phyloP scores from a whole-genome alignment of 2,113 vertebrate genomes.

The Galemys pyrenaicus region DNA sequence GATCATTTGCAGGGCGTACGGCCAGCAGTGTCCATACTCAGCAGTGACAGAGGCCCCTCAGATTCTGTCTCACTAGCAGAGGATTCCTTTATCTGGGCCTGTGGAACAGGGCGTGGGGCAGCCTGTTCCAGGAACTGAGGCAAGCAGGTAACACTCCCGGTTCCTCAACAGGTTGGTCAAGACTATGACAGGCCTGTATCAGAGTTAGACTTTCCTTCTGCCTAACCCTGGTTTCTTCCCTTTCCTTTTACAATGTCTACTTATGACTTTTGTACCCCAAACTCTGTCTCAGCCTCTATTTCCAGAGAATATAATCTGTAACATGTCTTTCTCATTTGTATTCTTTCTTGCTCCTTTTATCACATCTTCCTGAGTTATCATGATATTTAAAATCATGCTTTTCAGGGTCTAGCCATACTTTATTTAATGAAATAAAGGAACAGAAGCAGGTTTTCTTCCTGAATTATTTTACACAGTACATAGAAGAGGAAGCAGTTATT shows the following conservation, averaged over 20 bases:
- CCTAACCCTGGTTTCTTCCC: neutral
- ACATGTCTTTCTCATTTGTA: neutral
- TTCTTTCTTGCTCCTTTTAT: conserved; percentile 40
- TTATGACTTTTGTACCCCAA: neutral
- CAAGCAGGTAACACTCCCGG: neutral
- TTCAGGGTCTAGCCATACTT: neutral
- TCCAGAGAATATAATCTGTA: neutral
- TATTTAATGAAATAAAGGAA: conserved; percentile 39
- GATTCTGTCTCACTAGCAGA: neutral
- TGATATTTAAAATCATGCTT: neutral
- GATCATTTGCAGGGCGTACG: neutral
- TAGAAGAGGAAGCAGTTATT: neutral
- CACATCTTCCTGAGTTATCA: conserved; percentile 10
- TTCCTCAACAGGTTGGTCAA: neutral
- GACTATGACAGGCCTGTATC: neutral
- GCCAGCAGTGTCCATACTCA: neutral
- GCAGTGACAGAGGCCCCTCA: too few relatives aligned
- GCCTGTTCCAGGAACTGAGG: neutral
- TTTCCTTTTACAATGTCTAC: neutral
- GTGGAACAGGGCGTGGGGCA: neutral
- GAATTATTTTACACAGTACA: neutral
- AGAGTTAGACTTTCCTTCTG: neutral
- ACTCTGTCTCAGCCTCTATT: neutral
- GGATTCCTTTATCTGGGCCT: neutral
- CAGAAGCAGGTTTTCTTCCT: neutral